phyloP scores from a whole-genome alignment of 1,140 invertebrate genomes.

The Drosophila asahinai region DNA sequence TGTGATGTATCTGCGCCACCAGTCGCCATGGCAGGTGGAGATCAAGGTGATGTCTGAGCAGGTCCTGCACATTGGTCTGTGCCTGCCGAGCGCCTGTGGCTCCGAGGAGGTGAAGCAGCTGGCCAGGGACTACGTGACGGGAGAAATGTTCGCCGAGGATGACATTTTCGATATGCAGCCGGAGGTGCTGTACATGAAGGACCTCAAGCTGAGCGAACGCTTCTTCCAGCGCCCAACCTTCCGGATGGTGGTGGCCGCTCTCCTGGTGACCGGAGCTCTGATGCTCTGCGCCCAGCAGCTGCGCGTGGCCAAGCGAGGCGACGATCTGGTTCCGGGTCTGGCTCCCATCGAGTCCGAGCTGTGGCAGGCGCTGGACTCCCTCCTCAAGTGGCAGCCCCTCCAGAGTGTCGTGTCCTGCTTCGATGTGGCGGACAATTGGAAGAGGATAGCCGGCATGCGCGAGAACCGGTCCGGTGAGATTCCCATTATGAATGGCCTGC shows the following conservation, averaged over 20 bases:
- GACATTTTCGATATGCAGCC: slow-evolving; percentile 77
- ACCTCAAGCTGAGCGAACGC: slow-evolving; percentile 61
- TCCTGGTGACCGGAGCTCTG: slow-evolving; percentile 63
- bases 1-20: slow-evolving; percentile 76
- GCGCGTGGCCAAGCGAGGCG: slow-evolving; percentile 46
- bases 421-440: slow-evolving; percentile 70
- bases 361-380: slow-evolving; percentile 49
- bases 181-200: slow-evolving; percentile 79
- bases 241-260: slow-evolving; percentile 58
- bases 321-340: slow-evolving; percentile 30
- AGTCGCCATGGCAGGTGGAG: slow-evolving; percentile 83
- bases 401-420: slow-evolving; percentile 75
- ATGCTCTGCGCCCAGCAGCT: slow-evolving; percentile 71
- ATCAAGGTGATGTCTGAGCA: slow-evolving; percentile 80
- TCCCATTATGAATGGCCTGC: slow-evolving; percentile 80
- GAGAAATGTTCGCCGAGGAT: slow-evolving; percentile 56
- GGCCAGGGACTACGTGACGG: slow-evolving; percentile 60
- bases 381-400: slow-evolving; percentile 55
- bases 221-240: slow-evolving; percentile 72
- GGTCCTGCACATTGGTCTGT: slow-evolving; percentile 81
- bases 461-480: slow-evolving; percentile 59
- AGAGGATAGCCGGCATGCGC: slow-evolving; percentile 46
- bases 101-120: slow-evolving; percentile 73
- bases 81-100: slow-evolving; percentile 73
- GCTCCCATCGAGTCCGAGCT: slow-evolving; percentile 70